Evolutionary conservation across 1,140 invertebrate species (phyloP), one percentile per base, ranked within the genome.

Genomic region (Watersipora subatra): DNA sequence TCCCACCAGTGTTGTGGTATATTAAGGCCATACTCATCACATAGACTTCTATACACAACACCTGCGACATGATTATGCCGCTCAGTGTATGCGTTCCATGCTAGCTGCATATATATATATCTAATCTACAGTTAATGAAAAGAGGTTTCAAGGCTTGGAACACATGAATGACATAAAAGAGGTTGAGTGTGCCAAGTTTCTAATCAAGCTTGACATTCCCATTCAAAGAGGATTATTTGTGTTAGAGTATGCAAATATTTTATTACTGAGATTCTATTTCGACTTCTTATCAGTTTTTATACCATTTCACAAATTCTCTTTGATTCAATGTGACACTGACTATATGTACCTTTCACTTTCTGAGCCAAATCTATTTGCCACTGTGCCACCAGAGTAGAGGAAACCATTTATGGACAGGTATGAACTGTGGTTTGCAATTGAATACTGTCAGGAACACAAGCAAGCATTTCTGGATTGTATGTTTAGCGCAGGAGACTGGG

Each of bases 251-350:
- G 67, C 67, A n/a, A 68, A 68, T 28, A 27, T 68, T 17, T 2
- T 27, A 17, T 66, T 68, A 64, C 28, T 66, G 19, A n/a, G 66
- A 22, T 68, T 66, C 57, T 65, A 65, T 29, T 68, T 66, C 20
- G 67, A 68, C 58, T 66, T 68, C 17, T 28, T 68, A 30, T 22
- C 26, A 1, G 46, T 22, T 26, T 66, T 24, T 3, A 28, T 66
- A 46, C 34, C 34, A 7, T 46, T 46, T 46, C 7, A 46, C n/a
- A 46, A n/a, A 7, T 46, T 46, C n/a, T 46, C 7, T 46, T n/a
- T 46, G 7, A 46, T 46, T 12, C 34, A 46, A 46, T 46, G 7
- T 12, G 34, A 46, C n/a, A 46, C 34, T 12, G 34, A 46, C 34
- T 7, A 7, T 12, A 12, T 46, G 34, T 46, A 46, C 34, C 7